A percentile compares a stretch with the other conserved stretches of the same genome.
Evolutionary conservation across 2,797 vertebrate genomes (phyloP).

Genomic region (Mallotus villosus): DNA sequence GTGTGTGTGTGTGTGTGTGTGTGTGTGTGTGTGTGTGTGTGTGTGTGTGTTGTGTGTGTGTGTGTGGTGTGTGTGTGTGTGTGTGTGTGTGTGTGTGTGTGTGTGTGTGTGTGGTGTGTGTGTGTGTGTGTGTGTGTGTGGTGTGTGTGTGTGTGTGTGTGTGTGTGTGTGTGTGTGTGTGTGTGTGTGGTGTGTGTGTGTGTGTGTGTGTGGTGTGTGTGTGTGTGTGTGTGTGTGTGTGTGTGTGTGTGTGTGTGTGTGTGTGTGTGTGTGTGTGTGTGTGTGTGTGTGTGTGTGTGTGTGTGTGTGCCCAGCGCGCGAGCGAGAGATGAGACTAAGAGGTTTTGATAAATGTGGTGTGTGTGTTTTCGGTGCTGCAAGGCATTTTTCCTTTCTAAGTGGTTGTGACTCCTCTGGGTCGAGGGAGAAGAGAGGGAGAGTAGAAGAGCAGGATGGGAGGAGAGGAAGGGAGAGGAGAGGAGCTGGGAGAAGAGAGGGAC

Average conservation of each 20-base stretch:
- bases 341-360: conserved; percentile 70
- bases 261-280: conserved; percentile 4
- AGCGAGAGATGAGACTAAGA: background rate
- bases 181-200: conserved; percentile 15
- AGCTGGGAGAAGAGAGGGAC: background rate
- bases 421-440: conserved; percentile 7
- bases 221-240: conserved; percentile 14
- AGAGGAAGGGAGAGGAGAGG: background rate
- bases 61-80: background rate
- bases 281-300: conserved; percentile 14
- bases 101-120: conserved; percentile 11
- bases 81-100: conserved; percentile 14
- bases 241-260: conserved; percentile 14
- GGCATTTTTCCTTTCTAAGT: conserved; percentile 72
- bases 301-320: background rate
- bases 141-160: conserved; percentile 14
- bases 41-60: conserved; percentile 15
- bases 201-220: conserved; percentile 7
- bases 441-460: background rate
- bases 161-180: background rate
- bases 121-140: conserved; percentile 6
- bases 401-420: conserved; percentile 71
- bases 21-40: conserved; percentile 4
- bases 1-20: conserved; percentile 14
- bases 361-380: conserved; percentile 67